A percentile compares a stretch with the other conserved stretches of the same genome.
phyloP scores from a whole-genome alignment of 2,113 vertebrate species.

The Machaerirhynchus nigripectus region DNA sequence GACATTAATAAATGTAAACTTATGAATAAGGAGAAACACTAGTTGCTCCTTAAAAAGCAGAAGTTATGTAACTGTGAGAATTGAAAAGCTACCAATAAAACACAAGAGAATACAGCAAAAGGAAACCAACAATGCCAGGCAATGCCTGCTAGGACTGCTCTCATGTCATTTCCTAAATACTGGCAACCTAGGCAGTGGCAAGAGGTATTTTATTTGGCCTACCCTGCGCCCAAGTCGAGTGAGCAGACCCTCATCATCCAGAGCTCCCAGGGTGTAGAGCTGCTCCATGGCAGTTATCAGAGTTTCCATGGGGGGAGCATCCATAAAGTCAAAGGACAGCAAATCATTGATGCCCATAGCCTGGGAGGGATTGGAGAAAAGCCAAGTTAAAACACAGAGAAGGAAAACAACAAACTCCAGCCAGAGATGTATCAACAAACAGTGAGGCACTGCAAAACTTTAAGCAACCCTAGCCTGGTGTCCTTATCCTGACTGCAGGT shows the following conservation, averaged over 20 bases:
- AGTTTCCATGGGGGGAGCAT: slow-evolving; percentile 97
- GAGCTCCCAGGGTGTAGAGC: slow-evolving; percentile 92
- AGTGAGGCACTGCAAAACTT: neutral
- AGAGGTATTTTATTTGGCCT: neutral
- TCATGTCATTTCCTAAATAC: neutral
- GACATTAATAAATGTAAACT: neutral
- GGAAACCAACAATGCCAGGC: neutral
- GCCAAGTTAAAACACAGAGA: neutral
- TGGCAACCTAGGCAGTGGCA: neutral
- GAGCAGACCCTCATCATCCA: slow-evolving; percentile 95
- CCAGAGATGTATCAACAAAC: fast-evolving
- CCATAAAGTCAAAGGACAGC: slow-evolving; percentile 98
- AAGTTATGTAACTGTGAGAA: neutral
- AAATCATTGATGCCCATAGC: slow-evolving; percentile 99
- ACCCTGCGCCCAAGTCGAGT: slow-evolving; percentile 94
- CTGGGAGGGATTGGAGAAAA: slow-evolving; percentile 58
- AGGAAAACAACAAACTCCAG: neutral
- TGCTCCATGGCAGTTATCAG: slow-evolving; percentile 99
- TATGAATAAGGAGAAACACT: neutral
- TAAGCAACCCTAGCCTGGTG: fast-evolving
- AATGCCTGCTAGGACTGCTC: neutral
- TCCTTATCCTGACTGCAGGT: neutral
- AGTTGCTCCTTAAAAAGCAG: neutral
- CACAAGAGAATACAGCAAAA: neutral
- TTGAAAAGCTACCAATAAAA: neutral